Evolutionary conservation across 1,140 invertebrate genomes (phyloP).

Genomic region (Nymphalis io): DNA sequence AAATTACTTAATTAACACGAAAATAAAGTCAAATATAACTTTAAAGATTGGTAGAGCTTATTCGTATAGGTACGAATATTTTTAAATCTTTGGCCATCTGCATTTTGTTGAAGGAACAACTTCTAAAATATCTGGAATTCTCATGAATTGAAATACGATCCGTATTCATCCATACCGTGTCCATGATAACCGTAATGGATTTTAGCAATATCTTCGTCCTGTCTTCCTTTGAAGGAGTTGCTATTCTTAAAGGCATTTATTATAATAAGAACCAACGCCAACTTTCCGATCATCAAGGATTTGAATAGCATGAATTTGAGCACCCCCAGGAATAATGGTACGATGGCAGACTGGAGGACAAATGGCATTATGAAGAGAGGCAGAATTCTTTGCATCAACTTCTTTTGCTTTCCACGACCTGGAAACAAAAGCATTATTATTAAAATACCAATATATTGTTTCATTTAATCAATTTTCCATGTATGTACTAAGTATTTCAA

Average conservation of each 20-base stretch:
- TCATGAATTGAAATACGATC: conserved; percentile 43
- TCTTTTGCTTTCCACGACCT: conserved; percentile 81
- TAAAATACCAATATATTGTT: not conserved
- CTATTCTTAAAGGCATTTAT: conserved; percentile 82
- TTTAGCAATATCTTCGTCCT: conserved; percentile 62
- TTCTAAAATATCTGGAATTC: not conserved
- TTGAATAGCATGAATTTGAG: conserved; percentile 85
- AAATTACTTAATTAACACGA: no score
- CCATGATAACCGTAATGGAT: conserved; percentile 80
- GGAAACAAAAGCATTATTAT: conserved; percentile 37
- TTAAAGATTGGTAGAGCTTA: no score
- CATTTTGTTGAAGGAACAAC: not conserved
- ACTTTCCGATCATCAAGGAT: conserved; percentile 83
- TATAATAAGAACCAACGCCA: conserved; percentile 82
- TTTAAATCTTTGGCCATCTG: not conserved
- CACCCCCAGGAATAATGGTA: conserved; percentile 83
- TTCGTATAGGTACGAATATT: not conserved
- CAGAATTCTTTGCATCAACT: conserved; percentile 81
- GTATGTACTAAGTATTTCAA: no score
- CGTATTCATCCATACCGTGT: conserved; percentile 80
- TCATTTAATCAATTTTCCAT: no score
- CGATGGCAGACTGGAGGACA: conserved; percentile 83
- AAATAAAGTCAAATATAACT: no score
- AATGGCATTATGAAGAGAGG: conserved; percentile 85
- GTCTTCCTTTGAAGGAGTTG: conserved; percentile 68